Evolutionary conservation across 2,797 vertebrate genomes (phyloP), one percentile per base, ranked within the genome.

Genomic region (Bradypodion ventrale): DNA sequence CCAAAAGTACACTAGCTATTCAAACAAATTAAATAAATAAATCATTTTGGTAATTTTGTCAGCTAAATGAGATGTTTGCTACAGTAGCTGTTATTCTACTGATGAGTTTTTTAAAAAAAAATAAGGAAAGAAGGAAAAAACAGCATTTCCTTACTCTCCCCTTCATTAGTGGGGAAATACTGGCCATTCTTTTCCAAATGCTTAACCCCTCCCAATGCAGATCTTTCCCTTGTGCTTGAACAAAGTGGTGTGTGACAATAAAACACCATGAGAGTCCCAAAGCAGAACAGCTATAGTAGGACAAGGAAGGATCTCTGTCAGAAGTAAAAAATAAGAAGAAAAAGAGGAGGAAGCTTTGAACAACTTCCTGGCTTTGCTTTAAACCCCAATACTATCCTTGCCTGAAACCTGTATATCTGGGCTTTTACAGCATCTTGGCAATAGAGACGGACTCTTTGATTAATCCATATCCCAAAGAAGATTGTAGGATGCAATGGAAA

Each of bases 21-120:
- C 42, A 75, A 82, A 82, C 60, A 75, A 83, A 83, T 75, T 75
- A 83, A 83, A 75, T 63, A 83, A 75, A 44, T 83, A 83, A 83
- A 83, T 83, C 60, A 83, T 66, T 75, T 75, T 75, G n/a, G n/a
- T 83, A 75, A 49, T 60, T 75, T 8, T 75, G 60, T 32, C 44
- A 63, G 32, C 60, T 82, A 82, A 75, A 75, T 82, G 60, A 63
- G n/a, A 75, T 37, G n/a, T 74, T 74, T 74, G 56, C 21, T 21
- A 82, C 46, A 83, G 72, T 74, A 46, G 63, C 40, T 21, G n/a
- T 74, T 46, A 73, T 59, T 82, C 70, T 65, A 75, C 37, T n/a
- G 46, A 29, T 74, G 69, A 82, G 35, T 21, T 56, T 52, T 13
- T 56, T 56, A 56, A 56, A 56, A 56, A 56, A 42, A 56, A 42